Evolutionary conservation across 2,797 vertebrate genomes (phyloP).

Genomic region (Eulemur mongoz): DNA sequence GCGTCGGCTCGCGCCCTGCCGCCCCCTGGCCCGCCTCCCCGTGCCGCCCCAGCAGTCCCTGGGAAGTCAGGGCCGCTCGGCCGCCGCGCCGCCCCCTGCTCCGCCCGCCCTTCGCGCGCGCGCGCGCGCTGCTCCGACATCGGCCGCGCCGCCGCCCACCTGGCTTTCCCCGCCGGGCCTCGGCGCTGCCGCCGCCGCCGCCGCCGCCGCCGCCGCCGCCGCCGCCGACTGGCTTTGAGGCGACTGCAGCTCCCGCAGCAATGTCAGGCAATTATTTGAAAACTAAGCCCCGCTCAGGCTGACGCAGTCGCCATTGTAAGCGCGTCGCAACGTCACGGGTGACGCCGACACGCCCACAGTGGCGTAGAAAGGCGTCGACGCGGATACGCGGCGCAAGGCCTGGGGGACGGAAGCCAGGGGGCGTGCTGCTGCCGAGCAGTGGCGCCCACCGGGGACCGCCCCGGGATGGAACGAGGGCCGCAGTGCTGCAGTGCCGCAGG

Average conservation of each 20-base stretch:
- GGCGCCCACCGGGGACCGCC: accelerated
- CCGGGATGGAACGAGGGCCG: accelerated
- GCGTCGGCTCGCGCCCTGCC: neutral
- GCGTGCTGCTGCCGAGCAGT: accelerated
- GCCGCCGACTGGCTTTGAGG: neutral
- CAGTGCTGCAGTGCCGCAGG: neutral
- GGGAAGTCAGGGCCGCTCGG: neutral
- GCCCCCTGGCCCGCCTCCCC: conserved; percentile 16
- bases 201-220: neutral
- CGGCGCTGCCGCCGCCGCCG: neutral
- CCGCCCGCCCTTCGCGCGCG: neutral
- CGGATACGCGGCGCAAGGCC: neutral
- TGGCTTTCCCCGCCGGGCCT: neutral
- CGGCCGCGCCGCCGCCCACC: neutral
- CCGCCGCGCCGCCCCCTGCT: neutral
- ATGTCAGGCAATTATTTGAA: neutral
- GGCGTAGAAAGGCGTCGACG: conserved; percentile 53
- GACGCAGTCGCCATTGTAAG: conserved; percentile 35
- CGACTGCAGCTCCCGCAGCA: neutral
- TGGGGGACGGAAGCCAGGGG: neutral
- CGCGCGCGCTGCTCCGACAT: accelerated
- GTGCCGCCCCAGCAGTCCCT: conserved; percentile 62
- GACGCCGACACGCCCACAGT: conserved; percentile 51
- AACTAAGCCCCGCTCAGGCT: neutral
- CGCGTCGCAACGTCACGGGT: conserved; percentile 22